Conservation (phyloP, 2,113 vertebrate genomes). For the Muntiacus reevesi region DNA sequence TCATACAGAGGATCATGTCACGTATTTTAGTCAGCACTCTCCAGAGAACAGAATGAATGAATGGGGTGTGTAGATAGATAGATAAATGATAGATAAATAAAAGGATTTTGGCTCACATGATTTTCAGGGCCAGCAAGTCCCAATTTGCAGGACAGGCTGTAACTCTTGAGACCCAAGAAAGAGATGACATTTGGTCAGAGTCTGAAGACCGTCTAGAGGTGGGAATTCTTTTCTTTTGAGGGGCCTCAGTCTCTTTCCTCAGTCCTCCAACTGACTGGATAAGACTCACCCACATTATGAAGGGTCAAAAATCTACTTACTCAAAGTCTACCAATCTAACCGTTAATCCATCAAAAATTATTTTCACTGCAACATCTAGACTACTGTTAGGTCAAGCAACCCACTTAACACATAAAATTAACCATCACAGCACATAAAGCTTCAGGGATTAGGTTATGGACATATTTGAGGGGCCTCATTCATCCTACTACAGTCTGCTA, state of each 20-base stretch:
- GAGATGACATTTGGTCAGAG: fast-evolving
- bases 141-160: background rate
- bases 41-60: background rate
- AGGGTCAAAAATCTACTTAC: background rate
- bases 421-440: background rate
- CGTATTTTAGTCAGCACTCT: background rate
- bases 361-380: background rate
- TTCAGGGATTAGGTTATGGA: background rate
- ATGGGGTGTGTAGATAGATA: too few relatives aligned
- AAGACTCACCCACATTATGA: background rate
- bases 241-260: background rate
- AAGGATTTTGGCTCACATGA: background rate
- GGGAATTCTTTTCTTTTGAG: background rate
- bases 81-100: background rate
- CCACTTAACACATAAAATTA: background rate
- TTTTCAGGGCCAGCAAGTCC: background rate
- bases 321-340: background rate
- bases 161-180: background rate
- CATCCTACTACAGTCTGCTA: background rate
- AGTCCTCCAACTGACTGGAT: background rate
- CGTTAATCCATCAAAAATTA: background rate
- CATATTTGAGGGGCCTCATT: background rate
- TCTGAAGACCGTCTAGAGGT: background rate
- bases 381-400: background rate
- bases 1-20: background rate